Base-by-base conservation (phyloP, 1,140 invertebrate genomes). In the Muscidifurax raptorellus region DNA sequence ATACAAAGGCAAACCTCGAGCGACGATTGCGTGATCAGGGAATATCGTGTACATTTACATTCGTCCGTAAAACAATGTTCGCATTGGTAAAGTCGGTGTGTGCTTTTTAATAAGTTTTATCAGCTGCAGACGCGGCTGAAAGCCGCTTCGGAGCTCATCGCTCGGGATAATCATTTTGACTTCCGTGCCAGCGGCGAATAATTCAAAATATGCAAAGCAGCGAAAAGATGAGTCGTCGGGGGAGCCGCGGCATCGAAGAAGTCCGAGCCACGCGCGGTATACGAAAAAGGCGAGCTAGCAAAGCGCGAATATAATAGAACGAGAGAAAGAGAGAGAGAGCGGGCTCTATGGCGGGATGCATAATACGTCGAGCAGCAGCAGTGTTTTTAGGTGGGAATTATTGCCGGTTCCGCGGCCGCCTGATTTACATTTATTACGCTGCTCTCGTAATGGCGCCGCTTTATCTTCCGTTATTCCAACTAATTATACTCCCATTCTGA, bases 401-500 rank as follows among this genome's bases (percentile, higher is more conserved):
- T 59, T 59, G 52, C 52, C 52, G 52, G 52, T 59, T 59, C 52
- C 52, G 52, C 22, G 52, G 22, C 52, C 22, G 52, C 52, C 52
- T 59, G 52, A 59, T 59, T 59, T 59, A 59, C 52, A 59, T 59
- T 59, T 59, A 59, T 59, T 59, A 59, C 52, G 18, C 52, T 18
- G 52, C 52, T 59, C 52, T 59, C 52, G 52, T 59, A 59, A 59
- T 59, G 52, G 52, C 52, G 52, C 52, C 52, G 52, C 52, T 59
- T 59, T 59, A 59, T 59, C 52, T 59, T 59, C 52, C 52, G 52
- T 59, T 59, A 59, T 59, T 59, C 52, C 52, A 59, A 59, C 52
- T 59, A 59, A 59, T 59, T 59, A 59, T 59, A n/a, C 52, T 59
- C 52, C 52, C 52, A 59, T 59, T 59, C 52, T 59, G 52, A n/a